Base-by-base conservation (phyloP, 2,888 invertebrate genomes). In the Agrotis clavis region DNA sequence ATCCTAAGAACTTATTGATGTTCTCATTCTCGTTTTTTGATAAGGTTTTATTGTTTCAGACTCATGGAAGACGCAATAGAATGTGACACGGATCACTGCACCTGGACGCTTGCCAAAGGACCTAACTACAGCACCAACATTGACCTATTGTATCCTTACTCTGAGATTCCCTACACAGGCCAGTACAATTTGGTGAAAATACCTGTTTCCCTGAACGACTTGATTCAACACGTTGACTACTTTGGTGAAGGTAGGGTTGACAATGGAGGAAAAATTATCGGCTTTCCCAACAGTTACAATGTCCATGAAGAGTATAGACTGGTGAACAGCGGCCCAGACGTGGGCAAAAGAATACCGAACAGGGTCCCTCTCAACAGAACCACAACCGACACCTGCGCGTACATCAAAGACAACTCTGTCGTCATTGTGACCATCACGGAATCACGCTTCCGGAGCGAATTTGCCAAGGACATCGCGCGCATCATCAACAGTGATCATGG, bases 191-290 rank as follows among this genome's bases (percentile, higher is more conserved):
- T 90, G 35, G 81, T 89, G 1, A 87, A 87, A 75, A 75, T 90
- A 64, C 91, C 91, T 13, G 18, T 51, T 19, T 53, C 68, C 1
- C 25, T 60, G 0, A 63, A 74, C 1, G 19, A 76, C 14, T 50
- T 87, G 2, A 74, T 90, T 18, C 82, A 87, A 1, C 87, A 88
- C 50, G 85, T 91, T 3, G 90, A 91, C 77, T 91, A 91, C 66
- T 91, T 90, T 89, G 90, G 91, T 21, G 90, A 91, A 71, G 91
- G 91, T 30, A 30, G 30, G 30, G 6, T 30, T 30, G 30, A 30
- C 30, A 30, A 30, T 5, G 30, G 30, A 5, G 30, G 30, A 30
- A 30, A 30, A 30, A 30, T 50, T n/a, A 87, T 84, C 56, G 90
- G 90, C 0, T 90, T 88, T 67, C 11, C 73, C 6, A 79, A 89